Evolutionary conservation across 92 coral and sea anemone species (phyloP).

Genomic region (Epizoanthus fatuus): DNA sequence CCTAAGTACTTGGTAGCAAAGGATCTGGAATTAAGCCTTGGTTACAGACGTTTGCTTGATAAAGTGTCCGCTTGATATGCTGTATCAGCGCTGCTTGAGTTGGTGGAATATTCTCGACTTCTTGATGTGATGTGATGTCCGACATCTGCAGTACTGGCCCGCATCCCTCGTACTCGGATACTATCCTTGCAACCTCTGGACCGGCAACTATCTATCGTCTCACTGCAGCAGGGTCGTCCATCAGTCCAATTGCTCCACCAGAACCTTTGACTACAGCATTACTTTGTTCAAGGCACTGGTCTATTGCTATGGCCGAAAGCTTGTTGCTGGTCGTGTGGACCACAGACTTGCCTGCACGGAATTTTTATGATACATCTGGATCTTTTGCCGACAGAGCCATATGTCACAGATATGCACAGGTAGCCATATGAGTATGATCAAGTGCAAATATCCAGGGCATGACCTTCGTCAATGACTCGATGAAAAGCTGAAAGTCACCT

Average conservation of each 20-base stretch:
- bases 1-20: conserved; percentile 14
- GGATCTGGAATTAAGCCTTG: conserved; percentile 31
- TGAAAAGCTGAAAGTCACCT: conserved; percentile 47
- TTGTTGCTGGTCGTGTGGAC: conserved; percentile 36
- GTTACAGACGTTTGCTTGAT: conserved; percentile 43
- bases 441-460: conserved; percentile 64
- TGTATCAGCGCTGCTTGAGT: conserved; percentile 18
- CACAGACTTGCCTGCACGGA: conserved; percentile 52
- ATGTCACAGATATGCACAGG: conserved; percentile 58
- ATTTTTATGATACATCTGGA: conserved; percentile 43
- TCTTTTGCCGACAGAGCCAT: conserved; percentile 32
- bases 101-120: conserved; percentile 39
- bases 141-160: not conserved
- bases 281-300: conserved; percentile 55
- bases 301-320: conserved; percentile 57
- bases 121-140: not conserved
- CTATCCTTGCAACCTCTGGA: conserved; percentile 49
- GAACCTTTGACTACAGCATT: conserved; percentile 42
- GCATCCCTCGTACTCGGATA: not conserved
- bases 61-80: conserved; percentile 37
- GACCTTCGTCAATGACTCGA: conserved; percentile 5
- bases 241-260: conserved; percentile 46
- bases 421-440: conserved; percentile 51
- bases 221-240: conserved; percentile 31
- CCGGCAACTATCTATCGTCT: conserved; percentile 49